Evolutionary conservation across 2,113 vertebrate genomes (phyloP).

Genomic region (Oophaga pumilio): DNA sequence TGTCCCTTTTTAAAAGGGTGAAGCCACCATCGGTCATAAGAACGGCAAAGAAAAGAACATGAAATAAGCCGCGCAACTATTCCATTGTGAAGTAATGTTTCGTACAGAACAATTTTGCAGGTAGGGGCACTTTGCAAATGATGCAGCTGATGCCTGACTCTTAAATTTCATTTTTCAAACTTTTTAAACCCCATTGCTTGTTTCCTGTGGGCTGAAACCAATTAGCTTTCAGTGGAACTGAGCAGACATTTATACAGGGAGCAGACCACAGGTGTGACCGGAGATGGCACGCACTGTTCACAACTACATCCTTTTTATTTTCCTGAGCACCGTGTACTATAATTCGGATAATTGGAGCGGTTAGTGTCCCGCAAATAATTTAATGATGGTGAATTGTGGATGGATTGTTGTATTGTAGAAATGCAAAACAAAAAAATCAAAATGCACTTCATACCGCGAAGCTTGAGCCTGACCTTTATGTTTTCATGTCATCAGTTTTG

Average conservation of each 20-base stretch:
- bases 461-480: not conserved
- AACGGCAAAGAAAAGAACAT: not conserved
- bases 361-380: not conserved
- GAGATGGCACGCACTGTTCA: not conserved
- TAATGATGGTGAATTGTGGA: not conserved
- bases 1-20: not conserved
- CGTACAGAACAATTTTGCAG: constrained; percentile 19
- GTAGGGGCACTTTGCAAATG: constrained; percentile 34
- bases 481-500: not conserved
- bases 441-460: not conserved
- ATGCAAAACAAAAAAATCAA: not conserved
- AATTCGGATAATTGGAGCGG: not conserved
- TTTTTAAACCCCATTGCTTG: constrained; percentile 27
- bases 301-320: not conserved
- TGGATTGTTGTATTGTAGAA: not conserved
- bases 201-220: constrained; percentile 29
- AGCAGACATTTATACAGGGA: not conserved
- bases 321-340: not conserved
- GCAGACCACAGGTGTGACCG: constrained; percentile 1
- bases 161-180: constrained; percentile 30
- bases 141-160: constrained; percentile 2
- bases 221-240: constrained; percentile 7
- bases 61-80: not conserved
- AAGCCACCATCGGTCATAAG: not conserved
- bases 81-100: constrained; percentile 3